Conservation (phyloP, 2,888 invertebrate genomes). For the Drosophila quinaria region DNA sequence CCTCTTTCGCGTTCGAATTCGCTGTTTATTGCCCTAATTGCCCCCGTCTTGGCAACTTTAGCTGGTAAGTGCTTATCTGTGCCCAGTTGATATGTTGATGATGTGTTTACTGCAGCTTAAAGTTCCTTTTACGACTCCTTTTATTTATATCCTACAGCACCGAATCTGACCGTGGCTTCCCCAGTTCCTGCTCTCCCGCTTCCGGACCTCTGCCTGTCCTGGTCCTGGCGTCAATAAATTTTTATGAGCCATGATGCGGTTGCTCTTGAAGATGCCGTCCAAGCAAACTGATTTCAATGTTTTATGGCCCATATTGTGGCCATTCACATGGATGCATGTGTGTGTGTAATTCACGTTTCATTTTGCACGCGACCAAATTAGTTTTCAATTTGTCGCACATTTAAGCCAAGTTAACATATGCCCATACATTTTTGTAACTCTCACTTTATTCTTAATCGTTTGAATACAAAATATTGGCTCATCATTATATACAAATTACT, state of each 20-base stretch:
- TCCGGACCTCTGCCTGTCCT: slow-evolving; percentile 49
- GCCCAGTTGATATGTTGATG: slow-evolving; percentile 83
- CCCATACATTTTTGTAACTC: neutral
- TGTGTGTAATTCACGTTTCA: slow-evolving; percentile 64
- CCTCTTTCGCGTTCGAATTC: slow-evolving; percentile 76
- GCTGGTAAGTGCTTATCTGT: slow-evolving; percentile 79
- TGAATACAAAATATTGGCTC: neutral
- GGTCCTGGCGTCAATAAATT: slow-evolving; percentile 78
- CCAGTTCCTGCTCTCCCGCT: neutral
- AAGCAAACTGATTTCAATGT: slow-evolving; percentile 77
- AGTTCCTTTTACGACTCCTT: slow-evolving; percentile 84
- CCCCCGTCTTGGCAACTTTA: slow-evolving; percentile 66
- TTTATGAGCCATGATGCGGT: slow-evolving; percentile 80
- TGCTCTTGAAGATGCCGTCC: slow-evolving; percentile 66
- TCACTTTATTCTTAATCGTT: neutral
- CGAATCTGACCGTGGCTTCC: slow-evolving; percentile 35
- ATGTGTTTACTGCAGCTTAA: slow-evolving; percentile 85
- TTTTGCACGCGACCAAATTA: slow-evolving; percentile 63
- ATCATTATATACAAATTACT: neutral
- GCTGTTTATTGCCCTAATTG: slow-evolving; percentile 77
- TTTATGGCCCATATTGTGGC: slow-evolving; percentile 69
- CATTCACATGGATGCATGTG: slow-evolving; percentile 55
- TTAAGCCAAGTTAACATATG: slow-evolving; percentile 2
- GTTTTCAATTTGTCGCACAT: slow-evolving; percentile 65
- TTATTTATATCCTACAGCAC: slow-evolving; percentile 75